These are phyloP conservation scores for Parazoanthus darwini DNA, from an alignment of 92 coral and sea anemone genomes.

Conservation along the genomic window DNA sequence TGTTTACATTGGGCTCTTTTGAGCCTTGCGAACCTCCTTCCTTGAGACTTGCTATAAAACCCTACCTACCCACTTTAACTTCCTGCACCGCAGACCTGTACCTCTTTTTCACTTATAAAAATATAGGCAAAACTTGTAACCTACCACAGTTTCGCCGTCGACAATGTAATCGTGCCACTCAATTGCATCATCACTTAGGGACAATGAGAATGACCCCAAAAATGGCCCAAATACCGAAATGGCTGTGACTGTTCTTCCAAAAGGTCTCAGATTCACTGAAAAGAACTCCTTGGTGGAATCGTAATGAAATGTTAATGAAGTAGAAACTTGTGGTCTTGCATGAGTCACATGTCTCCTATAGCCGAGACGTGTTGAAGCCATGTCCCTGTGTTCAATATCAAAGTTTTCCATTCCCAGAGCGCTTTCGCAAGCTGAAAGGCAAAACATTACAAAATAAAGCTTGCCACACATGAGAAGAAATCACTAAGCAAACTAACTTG, in stretches of 20 bases:
- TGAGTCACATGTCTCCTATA: no score
- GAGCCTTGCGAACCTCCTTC: no score
- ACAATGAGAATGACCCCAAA: constrained; percentile 22
- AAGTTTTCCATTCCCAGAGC: constrained; percentile 31
- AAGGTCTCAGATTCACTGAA: not conserved
- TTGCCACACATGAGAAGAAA: not conserved
- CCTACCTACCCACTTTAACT: no score
- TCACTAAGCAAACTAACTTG: no score
- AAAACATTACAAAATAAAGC: not conserved
- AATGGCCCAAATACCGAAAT: not conserved
- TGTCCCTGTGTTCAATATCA: not conserved
- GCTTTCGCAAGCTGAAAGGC: constrained; percentile 13
- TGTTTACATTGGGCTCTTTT: no score
- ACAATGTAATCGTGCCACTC: constrained; percentile 24
- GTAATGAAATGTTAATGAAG: not conserved
- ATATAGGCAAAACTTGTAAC: not conserved
- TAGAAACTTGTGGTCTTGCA: not conserved
- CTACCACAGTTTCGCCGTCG: constrained; percentile 24
- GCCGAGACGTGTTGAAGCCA: not conserved
- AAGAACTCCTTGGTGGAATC: not conserved
- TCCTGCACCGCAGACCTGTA: no score
- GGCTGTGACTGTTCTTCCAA: constrained; percentile 12
- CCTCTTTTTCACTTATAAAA: no score
- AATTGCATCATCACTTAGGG: constrained; percentile 16
- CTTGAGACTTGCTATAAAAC: no score